Evolutionary conservation across 2,888 invertebrate species (phyloP), one percentile per base, ranked within the genome.

Genomic region (Lamproptera curius): DNA sequence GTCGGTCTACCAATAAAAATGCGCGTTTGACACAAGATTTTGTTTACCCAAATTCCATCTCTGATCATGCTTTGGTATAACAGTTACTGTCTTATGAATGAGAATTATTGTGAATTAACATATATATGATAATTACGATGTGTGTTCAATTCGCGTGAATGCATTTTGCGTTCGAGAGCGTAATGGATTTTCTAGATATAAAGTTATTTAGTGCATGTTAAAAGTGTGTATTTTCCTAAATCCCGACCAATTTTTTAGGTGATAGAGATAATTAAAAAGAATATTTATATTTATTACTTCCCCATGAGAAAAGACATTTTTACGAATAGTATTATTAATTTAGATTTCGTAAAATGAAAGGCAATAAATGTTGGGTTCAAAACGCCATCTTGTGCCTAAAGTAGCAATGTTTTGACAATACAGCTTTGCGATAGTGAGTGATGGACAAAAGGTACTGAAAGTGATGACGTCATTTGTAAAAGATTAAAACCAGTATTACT

Each of bases 271-370:
- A 73, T 74, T 76, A 67, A 63, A 70, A 68, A 68, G 71, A 72
- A 67, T 76, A 79, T 76, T 75, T 82, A 83, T 86, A 85, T 86
- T 83, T 84, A 83, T 84, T 73, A 80, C 69, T 78, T 76, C 74
- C 81, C 80, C 73, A 72, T 63, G 65, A 42, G 75, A 79, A 83
- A 87, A 87, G 87, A 87, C 87, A 87, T 87, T 86, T 87, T 87
- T 87, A 87, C 87, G 83, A 80, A 86, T 84, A 86, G 87, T 87
- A 87, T 87, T 87, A 86, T 81, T 87, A 86, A 81, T 83, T 76
- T 84, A 85, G 84, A 81, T 69, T 76, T 85, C 78, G 77, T 79
- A 78, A 79, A 79, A 76, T 70, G 55, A 78, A 31, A 72, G 85
- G 83, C 85, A 77, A 76, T 80, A 74, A 76, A 67, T 72, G 68